Base-by-base conservation (phyloP, 2,113 vertebrate genomes). In the Myiozetetes cayanensis region DNA sequence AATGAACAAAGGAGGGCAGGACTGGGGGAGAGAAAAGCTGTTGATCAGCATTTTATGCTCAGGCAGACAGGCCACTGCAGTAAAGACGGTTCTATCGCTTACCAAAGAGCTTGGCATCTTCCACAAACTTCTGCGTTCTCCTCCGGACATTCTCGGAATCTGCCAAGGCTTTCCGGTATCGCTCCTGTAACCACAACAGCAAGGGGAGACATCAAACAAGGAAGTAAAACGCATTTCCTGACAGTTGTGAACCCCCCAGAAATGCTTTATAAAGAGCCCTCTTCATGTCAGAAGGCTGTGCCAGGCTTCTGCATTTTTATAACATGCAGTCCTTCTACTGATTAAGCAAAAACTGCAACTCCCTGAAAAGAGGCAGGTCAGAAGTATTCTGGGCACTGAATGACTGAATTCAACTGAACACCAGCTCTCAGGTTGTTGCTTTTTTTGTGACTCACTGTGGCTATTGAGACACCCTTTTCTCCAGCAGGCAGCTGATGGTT, bases 61-160 rank as follows among this genome's bases (percentile, higher is more conserved):
- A 86, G 62, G 19, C 59, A 93, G 87, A 46, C 90, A 75, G 55
- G 55, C 18, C 56, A 71, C 37, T 0, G 8, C 68, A 63, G 58
- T 2, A 25, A 77, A 41, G 59, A 59, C 44, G 79, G 52, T 49
- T 49, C 52, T 30, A 92, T 61, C 63, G 83, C 97, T 98, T 96
- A 98, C 99, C 99, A 97, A 99, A 99, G 88, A 98, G 89, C 90
- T 99, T 99, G 89, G 98, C 99, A 37, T 99, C 99, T 97, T 99
- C 98, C 47, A 99, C 98, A 98, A 98, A 99, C 95, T 99, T 99
- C 95, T 98, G 98, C 0, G 98, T 99, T 90, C 98, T 97, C 92
- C 97, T 98, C 41, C 98, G 97, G 90, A 98, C 98, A 15, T 97
- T 98, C 90, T 98, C 98, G 8, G 98, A 98, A 71, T 99, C 98